Percentiles rank a stretch among this genome's conserved stretches.
phyloP scores from a whole-genome alignment of 1,140 invertebrate genomes.

The Listronotus oregonensis region DNA sequence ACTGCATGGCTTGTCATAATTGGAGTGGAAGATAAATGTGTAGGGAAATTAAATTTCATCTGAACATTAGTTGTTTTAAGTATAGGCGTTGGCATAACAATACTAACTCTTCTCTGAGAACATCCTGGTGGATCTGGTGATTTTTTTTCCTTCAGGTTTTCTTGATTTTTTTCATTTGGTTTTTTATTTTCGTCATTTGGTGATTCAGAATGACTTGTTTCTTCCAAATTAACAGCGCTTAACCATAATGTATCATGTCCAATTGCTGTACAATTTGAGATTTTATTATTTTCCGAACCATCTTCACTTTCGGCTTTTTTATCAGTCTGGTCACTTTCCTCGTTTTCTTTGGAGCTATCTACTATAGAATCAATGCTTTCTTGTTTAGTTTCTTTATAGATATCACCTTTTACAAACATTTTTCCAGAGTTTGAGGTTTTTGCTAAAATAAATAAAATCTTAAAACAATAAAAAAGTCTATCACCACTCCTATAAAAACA shows the following conservation, averaged over 20 bases:
- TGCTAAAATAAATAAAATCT: not conserved
- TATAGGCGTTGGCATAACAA: conserved; percentile 32
- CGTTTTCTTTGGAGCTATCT: not conserved
- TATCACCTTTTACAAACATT: not conserved
- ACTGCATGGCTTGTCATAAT: conserved; percentile 22
- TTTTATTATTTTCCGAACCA: not conserved
- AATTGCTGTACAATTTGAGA: not conserved
- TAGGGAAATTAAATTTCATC: conserved; percentile 30
- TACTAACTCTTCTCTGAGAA: conserved; percentile 24
- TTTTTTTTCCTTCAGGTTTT: not conserved
- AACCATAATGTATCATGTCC: conserved; percentile 4
- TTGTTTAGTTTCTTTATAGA: conserved; percentile 3
- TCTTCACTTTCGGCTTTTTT: not conserved
- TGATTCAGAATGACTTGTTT: not conserved
- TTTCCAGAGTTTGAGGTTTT: not conserved
- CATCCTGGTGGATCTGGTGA: not conserved
- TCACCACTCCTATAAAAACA: too few relatives aligned
- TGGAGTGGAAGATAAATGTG: conserved; percentile 36
- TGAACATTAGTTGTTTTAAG: conserved; percentile 26
- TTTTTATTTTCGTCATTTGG: not conserved
- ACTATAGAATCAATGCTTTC: not conserved
- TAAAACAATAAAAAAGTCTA: too few relatives aligned
- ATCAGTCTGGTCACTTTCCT: not conserved
- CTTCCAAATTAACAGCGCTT: conserved; percentile 3
- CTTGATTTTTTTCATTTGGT: not conserved